Conservation (phyloP, 2,113 vertebrate species). For the Aptenodytes forsteri region DNA sequence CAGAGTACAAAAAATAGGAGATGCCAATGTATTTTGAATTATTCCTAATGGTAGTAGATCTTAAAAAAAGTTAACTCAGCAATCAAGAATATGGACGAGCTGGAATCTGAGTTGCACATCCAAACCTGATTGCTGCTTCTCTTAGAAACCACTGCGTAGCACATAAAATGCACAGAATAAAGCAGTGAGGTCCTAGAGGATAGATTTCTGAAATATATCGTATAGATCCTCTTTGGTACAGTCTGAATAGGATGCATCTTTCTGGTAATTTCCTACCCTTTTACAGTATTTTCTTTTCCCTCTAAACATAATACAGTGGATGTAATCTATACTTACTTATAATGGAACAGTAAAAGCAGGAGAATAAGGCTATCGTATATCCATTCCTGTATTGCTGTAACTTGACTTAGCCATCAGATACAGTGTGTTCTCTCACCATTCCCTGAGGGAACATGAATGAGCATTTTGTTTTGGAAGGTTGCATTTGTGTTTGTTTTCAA, state of each 20-base stretch:
- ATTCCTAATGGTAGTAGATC: background rate
- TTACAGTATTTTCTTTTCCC: background rate
- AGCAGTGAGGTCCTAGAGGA: background rate
- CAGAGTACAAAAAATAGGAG: background rate
- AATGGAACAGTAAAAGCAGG: background rate
- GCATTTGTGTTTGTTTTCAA: background rate
- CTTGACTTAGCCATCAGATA: background rate
- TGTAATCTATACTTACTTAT: background rate
- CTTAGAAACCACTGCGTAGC: background rate
- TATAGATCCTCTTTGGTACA: background rate
- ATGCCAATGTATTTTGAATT: slow-evolving; percentile 20
- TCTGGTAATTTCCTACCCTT: background rate
- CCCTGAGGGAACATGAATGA: background rate
- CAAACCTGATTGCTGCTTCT: background rate
- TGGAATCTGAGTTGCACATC: background rate
- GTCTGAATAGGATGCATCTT: background rate
- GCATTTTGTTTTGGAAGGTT: background rate
- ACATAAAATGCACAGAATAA: background rate
- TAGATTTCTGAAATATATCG: background rate
- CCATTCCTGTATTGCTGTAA: background rate
- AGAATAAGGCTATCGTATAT: rapidly evolving
- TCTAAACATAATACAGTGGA: background rate
- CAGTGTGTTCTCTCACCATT: background rate
- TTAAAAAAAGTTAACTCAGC: background rate
- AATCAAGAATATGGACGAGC: background rate